Percentiles rank a stretch among this genome's conserved stretches.
These are phyloP conservation scores for Dasysyrphus albostriatus DNA, from an alignment of 2,888 invertebrate genomes.

Conservation along the genomic window DNA sequence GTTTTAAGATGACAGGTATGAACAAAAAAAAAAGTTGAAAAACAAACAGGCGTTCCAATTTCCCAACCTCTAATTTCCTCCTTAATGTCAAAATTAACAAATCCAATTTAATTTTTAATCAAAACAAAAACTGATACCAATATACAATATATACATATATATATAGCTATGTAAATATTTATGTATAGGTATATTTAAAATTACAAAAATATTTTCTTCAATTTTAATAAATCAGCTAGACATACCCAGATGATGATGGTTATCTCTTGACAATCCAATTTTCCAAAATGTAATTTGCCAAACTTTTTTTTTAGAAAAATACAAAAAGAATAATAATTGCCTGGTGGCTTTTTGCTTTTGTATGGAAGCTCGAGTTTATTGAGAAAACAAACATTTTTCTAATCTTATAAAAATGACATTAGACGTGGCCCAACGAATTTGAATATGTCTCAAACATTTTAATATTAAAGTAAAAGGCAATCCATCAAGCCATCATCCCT, in stretches of 20 bases:
- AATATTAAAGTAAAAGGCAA: conserved; percentile 57
- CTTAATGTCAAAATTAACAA: too few relatives aligned
- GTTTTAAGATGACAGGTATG: too few relatives aligned
- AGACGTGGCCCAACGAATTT: conserved; percentile 56
- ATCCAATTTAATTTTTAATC: too few relatives aligned
- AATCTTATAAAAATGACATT: conserved; percentile 71
- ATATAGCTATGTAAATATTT: too few relatives aligned
- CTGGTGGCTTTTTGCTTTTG: neutral
- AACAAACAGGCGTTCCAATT: too few relatives aligned
- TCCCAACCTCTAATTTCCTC: too few relatives aligned
- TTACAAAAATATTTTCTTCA: neutral
- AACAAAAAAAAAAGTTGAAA: too few relatives aligned
- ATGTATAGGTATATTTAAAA: neutral
- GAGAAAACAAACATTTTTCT: conserved; percentile 37
- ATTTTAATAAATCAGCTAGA: neutral
- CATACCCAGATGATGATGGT: neutral
- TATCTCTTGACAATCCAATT: neutral
- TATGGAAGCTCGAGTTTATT: conserved; percentile 51
- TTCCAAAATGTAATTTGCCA: conserved; percentile 2
- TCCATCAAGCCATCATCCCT: conserved; percentile 61
- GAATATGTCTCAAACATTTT: conserved; percentile 56
- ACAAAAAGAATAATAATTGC: neutral
- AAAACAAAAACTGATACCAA: too few relatives aligned
- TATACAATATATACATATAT: too few relatives aligned
- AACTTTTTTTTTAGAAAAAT: neutral